Evolutionary conservation across 1,140 invertebrate genomes (phyloP).

Genomic region (Ganaspis sp.): DNA sequence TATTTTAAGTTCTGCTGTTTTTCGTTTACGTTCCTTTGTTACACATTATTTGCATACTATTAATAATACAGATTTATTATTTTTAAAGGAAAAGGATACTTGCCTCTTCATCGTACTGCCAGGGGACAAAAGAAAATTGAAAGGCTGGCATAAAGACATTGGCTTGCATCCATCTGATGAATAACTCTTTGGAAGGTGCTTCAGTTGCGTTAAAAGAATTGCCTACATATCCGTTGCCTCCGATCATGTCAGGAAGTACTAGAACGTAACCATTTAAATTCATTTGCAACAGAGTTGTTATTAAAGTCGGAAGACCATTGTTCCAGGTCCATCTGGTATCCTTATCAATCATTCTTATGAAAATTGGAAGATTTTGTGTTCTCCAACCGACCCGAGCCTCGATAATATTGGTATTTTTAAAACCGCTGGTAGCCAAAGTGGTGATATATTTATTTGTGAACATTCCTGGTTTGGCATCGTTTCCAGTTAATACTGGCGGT

Average conservation of each 20-base stretch:
- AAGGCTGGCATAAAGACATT: conserved; percentile 91
- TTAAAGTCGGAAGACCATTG: conserved; percentile 87
- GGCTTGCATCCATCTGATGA: conserved; percentile 92
- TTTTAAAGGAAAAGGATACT: conserved; percentile 1
- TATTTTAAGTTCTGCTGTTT: neutral
- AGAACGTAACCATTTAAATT: conserved; percentile 91
- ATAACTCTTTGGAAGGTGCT: conserved; percentile 86
- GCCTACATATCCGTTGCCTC: conserved; percentile 87
- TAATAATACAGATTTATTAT: too few relatives aligned
- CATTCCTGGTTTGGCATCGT: conserved; percentile 78
- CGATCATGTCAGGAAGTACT: conserved; percentile 94
- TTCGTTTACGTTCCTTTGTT: too few relatives aligned
- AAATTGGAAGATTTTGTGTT: conserved; percentile 87
- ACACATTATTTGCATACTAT: too few relatives aligned
- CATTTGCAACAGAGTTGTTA: conserved; percentile 88
- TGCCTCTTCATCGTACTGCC: conserved; percentile 87
- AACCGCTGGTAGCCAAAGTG: conserved; percentile 78
- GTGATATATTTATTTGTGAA: conserved; percentile 82
- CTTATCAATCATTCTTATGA: conserved; percentile 93
- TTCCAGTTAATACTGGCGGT: conserved; percentile 74
- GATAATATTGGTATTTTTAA: conserved; percentile 82
- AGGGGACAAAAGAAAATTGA: conserved; percentile 92
- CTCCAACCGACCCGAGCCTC: conserved; percentile 83
- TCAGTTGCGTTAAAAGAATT: conserved; percentile 68
- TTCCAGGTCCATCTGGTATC: conserved; percentile 87